phyloP scores from a whole-genome alignment of 2,113 vertebrate genomes.

The Gadus macrocephalus region DNA sequence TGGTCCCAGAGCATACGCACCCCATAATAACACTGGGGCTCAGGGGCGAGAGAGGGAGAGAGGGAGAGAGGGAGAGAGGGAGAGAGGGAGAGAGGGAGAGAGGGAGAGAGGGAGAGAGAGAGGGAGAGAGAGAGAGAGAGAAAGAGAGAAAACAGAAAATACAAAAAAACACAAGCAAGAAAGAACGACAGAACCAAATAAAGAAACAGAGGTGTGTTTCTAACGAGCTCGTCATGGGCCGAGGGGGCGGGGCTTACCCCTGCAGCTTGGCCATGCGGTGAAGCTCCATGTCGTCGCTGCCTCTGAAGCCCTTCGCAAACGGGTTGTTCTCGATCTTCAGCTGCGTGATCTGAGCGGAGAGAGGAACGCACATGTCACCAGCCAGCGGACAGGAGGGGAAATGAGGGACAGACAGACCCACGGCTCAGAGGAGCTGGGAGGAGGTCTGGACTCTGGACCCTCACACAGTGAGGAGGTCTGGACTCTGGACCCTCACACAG shows the following conservation, averaged over 20 bases:
- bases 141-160: too few species aligned
- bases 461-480: neutral
- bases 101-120: too few species aligned
- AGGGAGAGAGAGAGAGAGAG: too few species aligned
- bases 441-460: neutral
- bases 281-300: slow-evolving; percentile 89
- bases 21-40: slow-evolving; percentile 46
- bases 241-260: slow-evolving; percentile 71
- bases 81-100: too few species aligned
- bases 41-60: neutral
- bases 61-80: neutral
- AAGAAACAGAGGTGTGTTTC: neutral
- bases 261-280: slow-evolving; percentile 90
- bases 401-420: neutral
- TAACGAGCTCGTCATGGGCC: neutral
- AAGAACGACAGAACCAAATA: neutral
- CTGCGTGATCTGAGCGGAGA: slow-evolving; percentile 80
- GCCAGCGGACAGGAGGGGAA: neutral
- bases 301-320: slow-evolving; percentile 86
- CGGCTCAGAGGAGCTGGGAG: too few species aligned
- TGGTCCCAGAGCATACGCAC: slow-evolving; percentile 54
- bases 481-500: too few species aligned
- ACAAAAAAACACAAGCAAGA: neutral
- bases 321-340: slow-evolving; percentile 77
- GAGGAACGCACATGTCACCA: slow-evolving; percentile 18